Base-by-base conservation (phyloP, 2,888 invertebrate species). In the Tetanocera ferruginea region DNA sequence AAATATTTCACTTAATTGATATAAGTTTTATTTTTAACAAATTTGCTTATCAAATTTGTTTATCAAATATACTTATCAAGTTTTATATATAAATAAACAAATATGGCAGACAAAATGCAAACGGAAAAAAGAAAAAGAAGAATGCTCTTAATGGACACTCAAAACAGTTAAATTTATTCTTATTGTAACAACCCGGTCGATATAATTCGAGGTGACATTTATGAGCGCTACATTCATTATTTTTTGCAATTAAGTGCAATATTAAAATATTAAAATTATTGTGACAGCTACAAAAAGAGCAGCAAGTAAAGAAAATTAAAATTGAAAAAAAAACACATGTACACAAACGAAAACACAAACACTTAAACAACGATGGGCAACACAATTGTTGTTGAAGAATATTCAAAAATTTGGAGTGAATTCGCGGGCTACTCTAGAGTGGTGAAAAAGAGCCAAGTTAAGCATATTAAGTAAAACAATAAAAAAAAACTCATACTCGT, bases 121-220 rank as follows among this genome's bases (percentile, higher is more conserved):
- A 57, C 11, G 14, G 52, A 34, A 71, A 34, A 55, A 71, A 31
- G 11, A 2, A n/a, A 55, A 55, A 43, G 34, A 70, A 71, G 23
- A 57, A 1, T 23, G n/a, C 5, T 11, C 57, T 57, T 37, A 66
- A 52, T 74, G 25, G 51, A 49, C 64, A 34, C 52, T 74, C 19
- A 51, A 74, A 74, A 52, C 52, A 74, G 66, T 74, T 52, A 66
- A 74, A 74, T 74, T 64, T 66, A 74, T 74, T 64, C 64, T 74
- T 64, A 34, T 64, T 43, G 51, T 64, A 31, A 31, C 51, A 31
- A 31, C 51, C 64, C 64, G 49, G 74, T 51, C 11, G 64, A 74
- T 74, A 64, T 34, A 51, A 64, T 64, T 66, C 31, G 64, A 64
- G 51, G 51, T 34, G 74, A 74, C 74, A 64, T 51, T 74, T 52